phyloP scores from a whole-genome alignment of 2,888 invertebrate species.

The Synanthedon myopaeformis region DNA sequence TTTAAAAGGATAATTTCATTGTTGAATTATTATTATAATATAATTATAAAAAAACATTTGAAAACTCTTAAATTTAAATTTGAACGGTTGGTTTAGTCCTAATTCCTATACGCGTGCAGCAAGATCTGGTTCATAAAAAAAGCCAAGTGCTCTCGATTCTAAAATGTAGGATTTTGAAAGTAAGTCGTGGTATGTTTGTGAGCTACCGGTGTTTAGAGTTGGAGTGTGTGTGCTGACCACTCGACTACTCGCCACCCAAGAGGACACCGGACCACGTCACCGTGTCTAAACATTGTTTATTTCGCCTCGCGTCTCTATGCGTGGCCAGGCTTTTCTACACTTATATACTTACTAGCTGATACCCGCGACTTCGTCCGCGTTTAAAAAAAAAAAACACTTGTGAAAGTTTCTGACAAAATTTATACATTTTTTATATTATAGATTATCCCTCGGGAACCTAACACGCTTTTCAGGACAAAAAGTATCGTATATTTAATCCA shows the following conservation, averaged over 20 bases:
- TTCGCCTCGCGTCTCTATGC: slow-evolving; percentile 21
- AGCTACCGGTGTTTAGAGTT: slow-evolving; percentile 56
- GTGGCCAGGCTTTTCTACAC: slow-evolving; percentile 1
- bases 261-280: slow-evolving; percentile 5
- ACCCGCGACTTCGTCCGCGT: too few species aligned
- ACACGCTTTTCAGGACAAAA: too few species aligned
- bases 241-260: slow-evolving; percentile 54
- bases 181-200: slow-evolving; percentile 51
- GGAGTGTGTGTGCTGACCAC: slow-evolving; percentile 60
- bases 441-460: too few species aligned
- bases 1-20: not conserved
- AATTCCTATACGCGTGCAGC: not conserved
- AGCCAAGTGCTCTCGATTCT: slow-evolving; percentile 26
- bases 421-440: too few species aligned
- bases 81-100: not conserved
- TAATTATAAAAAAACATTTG: too few species aligned
- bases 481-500: too few species aligned
- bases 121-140: slow-evolving; percentile 13
- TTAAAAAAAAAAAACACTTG: too few species aligned
- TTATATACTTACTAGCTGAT: too few species aligned
- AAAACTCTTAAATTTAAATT: too few species aligned
- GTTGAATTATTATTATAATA: too few species aligned
- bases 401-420: too few species aligned
- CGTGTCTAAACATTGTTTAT: slow-evolving; percentile 12
- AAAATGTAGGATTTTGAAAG: slow-evolving; percentile 45